Evolutionary conservation across 1,140 invertebrate genomes (phyloP), one percentile per base, ranked within the genome.

Genomic region (Cotesia chilonis): DNA sequence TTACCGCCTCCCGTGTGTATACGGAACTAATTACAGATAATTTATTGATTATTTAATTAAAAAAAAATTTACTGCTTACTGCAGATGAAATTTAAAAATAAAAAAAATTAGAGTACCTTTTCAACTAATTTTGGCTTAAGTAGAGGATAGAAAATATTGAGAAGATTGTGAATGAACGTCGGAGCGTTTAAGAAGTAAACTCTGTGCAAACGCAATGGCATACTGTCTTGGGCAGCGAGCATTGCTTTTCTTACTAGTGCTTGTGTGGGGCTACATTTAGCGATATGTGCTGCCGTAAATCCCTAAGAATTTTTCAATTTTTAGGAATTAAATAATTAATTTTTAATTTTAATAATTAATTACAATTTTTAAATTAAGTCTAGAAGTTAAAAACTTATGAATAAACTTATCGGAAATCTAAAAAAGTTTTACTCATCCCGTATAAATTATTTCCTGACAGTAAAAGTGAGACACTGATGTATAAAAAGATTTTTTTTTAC

Each of bases 171-270:
- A 0, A 87, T 81, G 38, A 85, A 84, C 12, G 80, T 60, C 0
- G 86, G 85, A 12, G 83, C 81, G 59, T 88, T 79, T 2, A 88
- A 70, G 52, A 81, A 87, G 65, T 84, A 79, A 36, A 88, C 70
- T 64, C 80, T 78, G 17, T 80, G 74, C 17, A 87, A 79, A 71
- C 86, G 77, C 7, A 85, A 76, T 4, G 86, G 86, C 83, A 87
- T 86, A 51, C 84, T 85, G 65, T 87, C 84, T 63, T 87, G 86
- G 12, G 80, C 80, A 1, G 85, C 84, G 35, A 87, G 73, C 82
- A 85, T 84, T 28, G 83, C 84, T 28, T 78, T 79, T 66, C 83
- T 81, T 0, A 86, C 76, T 4, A 82, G 78, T 0, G 81, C 72
- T 51, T 83, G 80, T 0, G 85, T 86, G 12, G 86, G 85, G 28